Percentiles rank a stretch among this genome's conserved stretches.
phyloP scores from a whole-genome alignment of 1,140 invertebrate genomes.

The Paralvinella palmiformis region DNA sequence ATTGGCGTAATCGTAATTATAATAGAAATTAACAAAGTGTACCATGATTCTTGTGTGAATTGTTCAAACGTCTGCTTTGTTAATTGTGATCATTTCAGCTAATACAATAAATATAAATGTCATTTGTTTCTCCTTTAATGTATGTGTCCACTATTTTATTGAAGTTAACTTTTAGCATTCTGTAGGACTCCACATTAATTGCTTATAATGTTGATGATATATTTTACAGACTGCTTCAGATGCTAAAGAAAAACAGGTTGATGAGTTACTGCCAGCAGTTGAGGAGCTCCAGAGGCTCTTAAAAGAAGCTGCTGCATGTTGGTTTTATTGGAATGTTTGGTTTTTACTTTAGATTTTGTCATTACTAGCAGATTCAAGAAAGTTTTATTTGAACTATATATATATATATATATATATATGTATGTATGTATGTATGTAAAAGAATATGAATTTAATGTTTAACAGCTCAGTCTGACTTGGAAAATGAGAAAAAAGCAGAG shows the following conservation, averaged over 20 bases:
- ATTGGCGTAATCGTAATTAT: neutral
- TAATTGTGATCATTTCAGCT: constrained; percentile 6
- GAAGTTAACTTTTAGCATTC: constrained; percentile 18
- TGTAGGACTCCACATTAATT: no score
- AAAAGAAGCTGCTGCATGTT: constrained; percentile 64
- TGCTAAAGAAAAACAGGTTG: constrained; percentile 67
- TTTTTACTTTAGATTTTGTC: no score
- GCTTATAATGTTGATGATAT: no score
- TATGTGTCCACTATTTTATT: constrained; percentile 9
- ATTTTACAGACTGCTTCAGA: constrained; percentile 59
- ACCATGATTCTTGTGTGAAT: neutral
- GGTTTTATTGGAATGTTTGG: no score
- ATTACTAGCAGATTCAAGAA: neutral
- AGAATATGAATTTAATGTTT: neutral
- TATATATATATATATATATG: neutral
- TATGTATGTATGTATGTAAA: no score
- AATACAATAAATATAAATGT: neutral
- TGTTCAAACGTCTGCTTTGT: constrained; percentile 4
- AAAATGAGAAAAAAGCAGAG: no score
- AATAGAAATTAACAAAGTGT: neutral
- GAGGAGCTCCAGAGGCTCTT: constrained; percentile 72
- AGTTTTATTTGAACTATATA: neutral
- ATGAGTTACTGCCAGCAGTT: constrained; percentile 70
- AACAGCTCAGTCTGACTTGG: neutral
- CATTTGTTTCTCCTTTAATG: neutral